A percentile compares a stretch with the other conserved stretches of the same genome.
These are phyloP conservation scores for Laothoe populi DNA, from an alignment of 2,888 invertebrate genomes.

Conservation along the genomic window DNA sequence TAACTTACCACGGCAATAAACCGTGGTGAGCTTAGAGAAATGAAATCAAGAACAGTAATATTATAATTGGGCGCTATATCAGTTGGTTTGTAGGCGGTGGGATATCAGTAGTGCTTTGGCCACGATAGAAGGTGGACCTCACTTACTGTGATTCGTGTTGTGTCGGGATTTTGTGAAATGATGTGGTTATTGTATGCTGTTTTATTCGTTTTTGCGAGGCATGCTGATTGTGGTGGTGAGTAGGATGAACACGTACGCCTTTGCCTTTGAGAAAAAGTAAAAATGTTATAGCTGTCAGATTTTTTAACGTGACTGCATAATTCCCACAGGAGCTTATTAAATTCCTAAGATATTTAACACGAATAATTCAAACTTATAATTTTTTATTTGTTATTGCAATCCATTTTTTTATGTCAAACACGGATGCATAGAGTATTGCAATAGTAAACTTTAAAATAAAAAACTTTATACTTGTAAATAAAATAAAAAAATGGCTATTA, in stretches of 20 bases:
- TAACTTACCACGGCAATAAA: constrained; percentile 35
- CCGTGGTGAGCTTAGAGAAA: constrained; percentile 46
- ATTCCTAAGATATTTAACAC: neutral
- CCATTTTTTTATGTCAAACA: no score
- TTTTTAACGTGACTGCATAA: constrained; percentile 16
- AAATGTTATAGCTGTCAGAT: neutral
- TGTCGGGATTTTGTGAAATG: constrained; percentile 71
- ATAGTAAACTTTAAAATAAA: no score
- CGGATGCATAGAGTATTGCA: no score
- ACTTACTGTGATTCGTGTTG: constrained; percentile 55
- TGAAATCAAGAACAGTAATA: constrained; percentile 48
- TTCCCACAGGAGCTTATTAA: constrained; percentile 18
- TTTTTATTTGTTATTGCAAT: neutral
- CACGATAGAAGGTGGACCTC: constrained; percentile 57
- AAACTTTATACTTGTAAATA: no score
- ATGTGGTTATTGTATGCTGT: constrained; percentile 67
- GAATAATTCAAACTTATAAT: neutral
- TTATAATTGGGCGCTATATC: constrained; percentile 62
- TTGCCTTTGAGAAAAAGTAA: neutral
- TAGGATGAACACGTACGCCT: constrained; percentile 29
- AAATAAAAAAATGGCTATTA: no score
- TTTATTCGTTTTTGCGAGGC: constrained; percentile 62
- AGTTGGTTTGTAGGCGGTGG: constrained; percentile 55
- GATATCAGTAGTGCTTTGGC: constrained; percentile 62
- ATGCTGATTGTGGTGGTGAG: constrained; percentile 67